A percentile compares a stretch with the other conserved stretches of the same genome.
Conservation (phyloP, 2,888 invertebrate genomes). For the Agrilus mali region DNA sequence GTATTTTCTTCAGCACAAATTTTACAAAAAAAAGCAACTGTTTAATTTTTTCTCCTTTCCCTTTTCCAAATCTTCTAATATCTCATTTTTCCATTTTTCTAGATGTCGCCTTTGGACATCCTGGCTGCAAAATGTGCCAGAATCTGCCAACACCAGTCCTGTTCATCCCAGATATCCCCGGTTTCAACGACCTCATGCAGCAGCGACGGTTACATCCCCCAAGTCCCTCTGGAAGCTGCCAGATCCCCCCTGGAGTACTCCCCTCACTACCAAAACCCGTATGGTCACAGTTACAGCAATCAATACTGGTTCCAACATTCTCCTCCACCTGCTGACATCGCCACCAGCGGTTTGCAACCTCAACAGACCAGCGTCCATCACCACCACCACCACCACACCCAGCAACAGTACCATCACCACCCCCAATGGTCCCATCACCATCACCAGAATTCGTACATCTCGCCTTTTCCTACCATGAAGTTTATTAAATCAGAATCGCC, state of each 20-base stretch:
- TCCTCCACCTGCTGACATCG: slow-evolving; percentile 29
- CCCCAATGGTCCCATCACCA: slow-evolving; percentile 25
- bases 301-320: slow-evolving; percentile 33
- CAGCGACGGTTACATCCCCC: slow-evolving; percentile 27
- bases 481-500: slow-evolving; percentile 30
- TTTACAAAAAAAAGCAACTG: no score
- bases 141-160: slow-evolving; percentile 26
- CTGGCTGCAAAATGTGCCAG: slow-evolving; percentile 28
- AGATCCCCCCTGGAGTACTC: slow-evolving; percentile 29
- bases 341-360: slow-evolving; percentile 32
- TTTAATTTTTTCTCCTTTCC: no score
- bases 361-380: slow-evolving; percentile 40
- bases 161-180: slow-evolving; percentile 25
- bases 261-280: slow-evolving; percentile 27
- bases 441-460: slow-evolving; percentile 35
- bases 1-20: no score
- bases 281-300: slow-evolving; percentile 18
- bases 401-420: slow-evolving; percentile 37
- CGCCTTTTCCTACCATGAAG: slow-evolving; percentile 20
- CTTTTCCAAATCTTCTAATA: not conserved
- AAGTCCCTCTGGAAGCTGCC: slow-evolving; percentile 25
- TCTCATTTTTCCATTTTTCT: slow-evolving; percentile 16
- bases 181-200: slow-evolving; percentile 28
- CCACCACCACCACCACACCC: slow-evolving; percentile 36
- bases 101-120: slow-evolving; percentile 31